These are phyloP conservation scores for Dendrolimus kikuchii DNA, from an alignment of 1,140 invertebrate species.

Conservation along the genomic window DNA sequence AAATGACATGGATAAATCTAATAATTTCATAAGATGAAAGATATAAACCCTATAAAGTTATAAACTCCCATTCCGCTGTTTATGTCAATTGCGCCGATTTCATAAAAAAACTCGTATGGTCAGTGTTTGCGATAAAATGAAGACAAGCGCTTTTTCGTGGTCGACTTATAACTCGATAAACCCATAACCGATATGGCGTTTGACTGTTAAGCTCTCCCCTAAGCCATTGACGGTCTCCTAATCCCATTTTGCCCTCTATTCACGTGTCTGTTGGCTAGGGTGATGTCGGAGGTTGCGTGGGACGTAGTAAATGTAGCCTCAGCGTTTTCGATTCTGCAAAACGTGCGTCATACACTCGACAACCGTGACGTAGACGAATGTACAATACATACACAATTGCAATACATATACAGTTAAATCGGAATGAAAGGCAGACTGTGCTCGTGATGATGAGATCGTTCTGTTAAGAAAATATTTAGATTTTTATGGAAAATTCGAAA, in stretches of 20 bases:
- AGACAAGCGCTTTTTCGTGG: neutral
- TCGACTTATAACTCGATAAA: neutral
- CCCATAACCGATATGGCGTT: constrained; percentile 7
- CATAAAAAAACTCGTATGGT: too few relatives aligned
- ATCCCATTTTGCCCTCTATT: constrained; percentile 25
- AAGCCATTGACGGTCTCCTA: constrained; percentile 22
- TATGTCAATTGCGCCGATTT: too few relatives aligned
- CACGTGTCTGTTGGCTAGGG: constrained; percentile 21
- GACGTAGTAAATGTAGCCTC: constrained; percentile 29
- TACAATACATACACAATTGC: constrained; percentile 10
- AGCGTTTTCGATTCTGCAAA: constrained; percentile 26
- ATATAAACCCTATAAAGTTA: too few relatives aligned
- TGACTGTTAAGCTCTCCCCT: neutral
- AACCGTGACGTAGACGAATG: constrained; percentile 20
- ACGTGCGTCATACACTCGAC: constrained; percentile 34
- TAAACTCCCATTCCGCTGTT: too few relatives aligned
- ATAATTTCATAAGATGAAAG: too few relatives aligned
- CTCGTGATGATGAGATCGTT: neutral
- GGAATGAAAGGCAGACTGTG: constrained; percentile 8
- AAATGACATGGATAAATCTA: too few relatives aligned
- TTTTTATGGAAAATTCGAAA: too few relatives aligned
- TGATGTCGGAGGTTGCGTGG: constrained; percentile 20
- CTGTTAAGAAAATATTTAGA: too few relatives aligned
- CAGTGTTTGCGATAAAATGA: too few relatives aligned
- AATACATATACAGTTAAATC: constrained; percentile 1